phyloP scores from a whole-genome alignment of 2,888 invertebrate genomes.

The Pollenia angustigena region DNA sequence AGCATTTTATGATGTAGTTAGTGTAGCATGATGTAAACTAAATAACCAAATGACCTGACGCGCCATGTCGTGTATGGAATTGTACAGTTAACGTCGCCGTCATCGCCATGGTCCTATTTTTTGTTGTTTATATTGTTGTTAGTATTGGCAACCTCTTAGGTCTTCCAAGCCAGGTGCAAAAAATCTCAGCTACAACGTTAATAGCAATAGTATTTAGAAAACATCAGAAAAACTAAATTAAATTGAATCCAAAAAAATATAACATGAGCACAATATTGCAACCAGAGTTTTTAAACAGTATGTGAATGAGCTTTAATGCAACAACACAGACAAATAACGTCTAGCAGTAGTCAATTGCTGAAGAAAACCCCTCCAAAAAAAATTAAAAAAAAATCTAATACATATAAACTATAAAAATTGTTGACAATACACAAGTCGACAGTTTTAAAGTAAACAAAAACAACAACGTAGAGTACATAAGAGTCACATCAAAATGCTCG shows the following conservation, averaged over 20 bases:
- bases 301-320: conserved; percentile 62
- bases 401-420: conserved; percentile 67
- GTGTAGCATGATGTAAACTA: conserved; percentile 54
- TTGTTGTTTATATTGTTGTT: background rate
- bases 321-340: conserved; percentile 34
- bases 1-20: conserved; percentile 53
- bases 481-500: conserved; percentile 26
- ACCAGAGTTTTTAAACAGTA: conserved; percentile 39
- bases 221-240: conserved; percentile 45
- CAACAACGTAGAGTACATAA: background rate
- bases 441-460: conserved; percentile 60
- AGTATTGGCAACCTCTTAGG: conserved; percentile 40
- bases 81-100: conserved; percentile 42
- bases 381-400: conserved; percentile 40
- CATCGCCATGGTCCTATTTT: conserved; percentile 5
- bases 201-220: conserved; percentile 30
- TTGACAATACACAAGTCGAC: conserved; percentile 67
- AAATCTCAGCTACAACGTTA: conserved; percentile 48
- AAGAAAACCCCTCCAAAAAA: conserved; percentile 38
- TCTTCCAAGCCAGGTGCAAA: conserved; percentile 69
- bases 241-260: conserved; percentile 60
- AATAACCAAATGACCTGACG: conserved; percentile 71
- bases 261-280: conserved; percentile 61
- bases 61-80: conserved; percentile 58
- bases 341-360: conserved; percentile 45